Conservation (phyloP, 2,888 invertebrate genomes). For the Seladonia tumulorum region DNA sequence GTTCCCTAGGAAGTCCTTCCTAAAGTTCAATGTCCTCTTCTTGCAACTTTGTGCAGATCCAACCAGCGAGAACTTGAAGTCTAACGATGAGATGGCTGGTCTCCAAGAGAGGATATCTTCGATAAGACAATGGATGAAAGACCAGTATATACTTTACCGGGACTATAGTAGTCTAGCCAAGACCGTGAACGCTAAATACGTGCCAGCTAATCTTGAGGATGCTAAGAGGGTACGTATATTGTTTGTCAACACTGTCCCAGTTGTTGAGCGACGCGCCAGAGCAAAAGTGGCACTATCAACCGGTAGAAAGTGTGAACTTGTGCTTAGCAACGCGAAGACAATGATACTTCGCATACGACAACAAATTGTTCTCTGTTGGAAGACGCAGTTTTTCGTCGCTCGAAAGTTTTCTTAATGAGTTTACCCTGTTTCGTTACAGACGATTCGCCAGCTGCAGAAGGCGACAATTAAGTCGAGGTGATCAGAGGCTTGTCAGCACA, state of each 20-base stretch:
- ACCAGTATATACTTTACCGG: slow-evolving; percentile 75
- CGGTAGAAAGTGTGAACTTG: slow-evolving; percentile 28
- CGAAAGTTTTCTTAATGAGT: slow-evolving; percentile 43
- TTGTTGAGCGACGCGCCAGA: background rate
- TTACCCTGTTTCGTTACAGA: slow-evolving; percentile 52
- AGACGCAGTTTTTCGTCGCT: slow-evolving; percentile 16
- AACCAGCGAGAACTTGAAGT: slow-evolving; percentile 12
- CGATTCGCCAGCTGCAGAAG: slow-evolving; percentile 57
- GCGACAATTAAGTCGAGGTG: slow-evolving; percentile 55
- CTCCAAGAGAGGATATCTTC: slow-evolving; percentile 68
- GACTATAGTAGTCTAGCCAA: slow-evolving; percentile 73
- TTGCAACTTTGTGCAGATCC: slow-evolving; percentile 16
- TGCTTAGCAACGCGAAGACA: slow-evolving; percentile 31
- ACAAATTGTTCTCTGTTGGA: background rate
- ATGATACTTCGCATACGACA: slow-evolving; percentile 38
- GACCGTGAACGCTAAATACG: slow-evolving; percentile 74
- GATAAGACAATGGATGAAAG: slow-evolving; percentile 77
- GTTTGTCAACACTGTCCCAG: background rate
- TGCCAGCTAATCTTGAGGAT: slow-evolving; percentile 66
- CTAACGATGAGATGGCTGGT: background rate
- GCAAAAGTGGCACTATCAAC: background rate
- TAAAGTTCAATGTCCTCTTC: background rate
- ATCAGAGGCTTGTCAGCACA: slow-evolving; percentile 16
- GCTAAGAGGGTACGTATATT: slow-evolving; percentile 62
- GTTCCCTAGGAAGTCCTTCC: background rate